These are phyloP conservation scores for Aldrovandia affinis DNA, from an alignment of 2,797 vertebrate species.

Conservation along the genomic window DNA sequence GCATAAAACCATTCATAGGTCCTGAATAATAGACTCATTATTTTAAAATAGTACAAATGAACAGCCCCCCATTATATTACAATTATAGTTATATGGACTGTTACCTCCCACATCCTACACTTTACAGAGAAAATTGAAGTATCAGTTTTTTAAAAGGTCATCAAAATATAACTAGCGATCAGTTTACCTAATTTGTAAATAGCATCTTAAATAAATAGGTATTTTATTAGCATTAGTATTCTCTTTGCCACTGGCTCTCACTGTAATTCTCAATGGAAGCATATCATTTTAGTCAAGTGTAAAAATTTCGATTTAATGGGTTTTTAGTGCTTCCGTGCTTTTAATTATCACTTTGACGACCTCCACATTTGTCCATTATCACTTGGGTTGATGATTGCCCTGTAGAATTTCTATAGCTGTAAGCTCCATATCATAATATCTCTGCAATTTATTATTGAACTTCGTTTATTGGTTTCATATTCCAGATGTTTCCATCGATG, in stretches of 20 bases:
- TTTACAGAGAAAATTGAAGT: no score
- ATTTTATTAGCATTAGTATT: no score
- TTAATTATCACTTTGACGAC: not conserved
- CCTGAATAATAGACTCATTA: not conserved
- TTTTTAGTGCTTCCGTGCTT: not conserved
- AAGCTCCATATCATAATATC: not conserved
- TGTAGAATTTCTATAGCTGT: not conserved
- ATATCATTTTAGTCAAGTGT: not conserved
- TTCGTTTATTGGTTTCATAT: not conserved
- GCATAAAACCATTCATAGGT: not conserved
- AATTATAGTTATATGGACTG: no score
- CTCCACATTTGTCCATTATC: not conserved
- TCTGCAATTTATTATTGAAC: not conserved
- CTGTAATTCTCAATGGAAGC: not conserved
- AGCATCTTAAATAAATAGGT: no score
- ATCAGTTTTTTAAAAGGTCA: no score
- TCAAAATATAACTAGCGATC: no score
- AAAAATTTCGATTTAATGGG: not conserved
- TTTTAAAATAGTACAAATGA: not conserved
- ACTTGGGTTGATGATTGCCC: not conserved
- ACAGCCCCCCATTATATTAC: not conserved
- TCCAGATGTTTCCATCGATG: no score
- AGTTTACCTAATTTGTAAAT: no score
- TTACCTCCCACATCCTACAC: no score
- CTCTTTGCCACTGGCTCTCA: not conserved